phyloP scores from a whole-genome alignment of 2,113 vertebrate genomes.

The Lepidothrix coronata region DNA sequence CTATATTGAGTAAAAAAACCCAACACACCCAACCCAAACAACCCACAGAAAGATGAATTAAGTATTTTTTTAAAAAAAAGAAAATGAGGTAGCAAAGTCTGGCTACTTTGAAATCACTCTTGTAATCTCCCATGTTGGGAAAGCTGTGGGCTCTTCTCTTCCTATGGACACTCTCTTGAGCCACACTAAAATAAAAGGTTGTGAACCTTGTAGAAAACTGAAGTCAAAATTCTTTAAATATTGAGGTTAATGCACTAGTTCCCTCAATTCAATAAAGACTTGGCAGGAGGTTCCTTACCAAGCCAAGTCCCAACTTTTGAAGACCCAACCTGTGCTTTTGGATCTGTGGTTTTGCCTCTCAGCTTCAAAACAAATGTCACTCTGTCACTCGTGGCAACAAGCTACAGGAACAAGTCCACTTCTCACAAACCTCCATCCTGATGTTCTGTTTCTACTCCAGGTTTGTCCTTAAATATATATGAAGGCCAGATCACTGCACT shows the following conservation, averaged over 20 bases:
- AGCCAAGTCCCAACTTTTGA: not conserved
- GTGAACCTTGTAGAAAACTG: accelerated
- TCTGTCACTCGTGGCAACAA: not conserved
- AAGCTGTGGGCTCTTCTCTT: not conserved
- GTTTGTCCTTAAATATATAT: constrained; percentile 83
- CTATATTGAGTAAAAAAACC: not conserved
- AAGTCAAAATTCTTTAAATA: not conserved
- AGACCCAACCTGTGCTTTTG: not conserved
- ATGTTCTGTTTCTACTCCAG: constrained; percentile 36
- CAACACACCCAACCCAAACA: accelerated
- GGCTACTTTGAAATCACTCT: not conserved
- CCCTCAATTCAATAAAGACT: not conserved
- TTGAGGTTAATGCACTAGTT: not conserved
- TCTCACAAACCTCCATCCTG: not conserved
- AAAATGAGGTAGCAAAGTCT: not conserved
- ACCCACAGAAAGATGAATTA: not conserved
- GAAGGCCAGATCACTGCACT: constrained; percentile 89
- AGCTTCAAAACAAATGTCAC: not conserved
- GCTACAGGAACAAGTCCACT: not conserved
- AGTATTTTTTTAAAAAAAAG: not conserved
- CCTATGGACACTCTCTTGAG: not conserved
- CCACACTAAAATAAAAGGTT: not conserved
- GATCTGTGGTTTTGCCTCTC: not conserved
- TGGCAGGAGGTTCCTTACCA: not conserved
- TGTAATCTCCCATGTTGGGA: accelerated